Percentiles rank a stretch among this genome's conserved stretches.
Conservation (phyloP, 2,888 invertebrate species). For the Limnephilus rhombicus region DNA sequence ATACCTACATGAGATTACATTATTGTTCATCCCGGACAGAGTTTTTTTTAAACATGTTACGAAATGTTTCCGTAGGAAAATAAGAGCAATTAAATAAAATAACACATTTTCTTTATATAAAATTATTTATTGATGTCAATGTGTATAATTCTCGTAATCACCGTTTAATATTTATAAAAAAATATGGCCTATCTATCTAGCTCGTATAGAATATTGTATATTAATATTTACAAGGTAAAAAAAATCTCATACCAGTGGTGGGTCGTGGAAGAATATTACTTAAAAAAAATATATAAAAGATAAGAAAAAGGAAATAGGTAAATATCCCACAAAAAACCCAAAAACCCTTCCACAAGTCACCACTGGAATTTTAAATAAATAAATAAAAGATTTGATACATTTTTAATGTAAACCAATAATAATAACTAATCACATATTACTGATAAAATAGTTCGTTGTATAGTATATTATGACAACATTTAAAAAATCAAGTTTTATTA, state of each 20-base stretch:
- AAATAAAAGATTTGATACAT: background rate
- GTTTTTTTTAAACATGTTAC: too few species aligned
- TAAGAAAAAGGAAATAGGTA: background rate
- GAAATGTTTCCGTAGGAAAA: too few species aligned
- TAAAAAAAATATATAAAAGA: background rate
- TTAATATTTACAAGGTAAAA: constrained; percentile 8
- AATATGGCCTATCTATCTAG: constrained; percentile 17
- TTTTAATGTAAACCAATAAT: background rate
- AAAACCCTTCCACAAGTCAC: constrained; percentile 20
- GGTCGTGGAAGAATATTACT: constrained; percentile 10
- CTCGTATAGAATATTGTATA: background rate
- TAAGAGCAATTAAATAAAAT: background rate
- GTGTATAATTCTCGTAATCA: constrained; percentile 7
- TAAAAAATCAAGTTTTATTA: background rate
- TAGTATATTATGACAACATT: background rate
- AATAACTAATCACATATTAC: background rate
- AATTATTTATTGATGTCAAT: constrained; percentile 16
- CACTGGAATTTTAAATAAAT: constrained; percentile 23
- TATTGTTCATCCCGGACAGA: too few species aligned
- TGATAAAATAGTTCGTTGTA: background rate
- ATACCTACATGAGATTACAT: too few species aligned
- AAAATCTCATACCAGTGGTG: constrained; percentile 3
- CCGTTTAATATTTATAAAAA: constrained; percentile 4
- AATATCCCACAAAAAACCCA: background rate
- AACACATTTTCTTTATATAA: background rate